phyloP scores from a whole-genome alignment of 2,113 vertebrate species.

The Leucopsar rothschildi region DNA sequence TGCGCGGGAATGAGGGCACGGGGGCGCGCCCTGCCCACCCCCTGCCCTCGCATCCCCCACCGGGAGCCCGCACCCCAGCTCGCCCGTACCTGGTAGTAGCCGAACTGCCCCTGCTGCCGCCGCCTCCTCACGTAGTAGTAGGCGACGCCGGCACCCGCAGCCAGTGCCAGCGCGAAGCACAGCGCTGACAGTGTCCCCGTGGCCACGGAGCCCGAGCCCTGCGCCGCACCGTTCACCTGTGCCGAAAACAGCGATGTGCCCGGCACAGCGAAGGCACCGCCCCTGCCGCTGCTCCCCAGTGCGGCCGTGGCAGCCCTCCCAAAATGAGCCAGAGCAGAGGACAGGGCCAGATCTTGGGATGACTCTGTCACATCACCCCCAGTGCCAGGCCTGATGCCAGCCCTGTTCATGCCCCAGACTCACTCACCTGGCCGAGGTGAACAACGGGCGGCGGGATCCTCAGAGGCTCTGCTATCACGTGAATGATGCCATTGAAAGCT shows the following conservation, averaged over 20 bases:
- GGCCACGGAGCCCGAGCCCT: not conserved
- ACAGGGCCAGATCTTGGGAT: accelerated
- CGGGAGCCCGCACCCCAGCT: not conserved
- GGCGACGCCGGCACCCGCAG: not conserved
- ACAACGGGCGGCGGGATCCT: constrained; percentile 67
- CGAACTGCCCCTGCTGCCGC: constrained; percentile 8
- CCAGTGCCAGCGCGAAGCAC: not conserved
- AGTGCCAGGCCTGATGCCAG: accelerated
- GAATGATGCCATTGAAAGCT: constrained; percentile 90
- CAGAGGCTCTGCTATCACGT: constrained; percentile 83
- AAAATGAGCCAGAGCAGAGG: not conserved
- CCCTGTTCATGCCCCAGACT: accelerated
- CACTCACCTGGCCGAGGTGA: not conserved
- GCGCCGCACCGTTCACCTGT: not conserved
- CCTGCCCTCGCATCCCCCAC: too few relatives aligned
- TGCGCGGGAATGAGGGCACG: not conserved
- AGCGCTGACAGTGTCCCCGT: not conserved
- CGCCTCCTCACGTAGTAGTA: not conserved
- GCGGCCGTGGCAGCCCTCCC: not conserved
- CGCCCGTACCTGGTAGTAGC: not conserved
- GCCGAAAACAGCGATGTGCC: accelerated
- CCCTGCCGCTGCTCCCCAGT: accelerated
- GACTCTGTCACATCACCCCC: accelerated
- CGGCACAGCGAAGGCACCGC: accelerated
- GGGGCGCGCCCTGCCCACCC: not conserved